Percentiles rank a stretch among this genome's conserved stretches.
phyloP scores from a whole-genome alignment of 2,797 vertebrate species.

The Tapirus indicus region DNA sequence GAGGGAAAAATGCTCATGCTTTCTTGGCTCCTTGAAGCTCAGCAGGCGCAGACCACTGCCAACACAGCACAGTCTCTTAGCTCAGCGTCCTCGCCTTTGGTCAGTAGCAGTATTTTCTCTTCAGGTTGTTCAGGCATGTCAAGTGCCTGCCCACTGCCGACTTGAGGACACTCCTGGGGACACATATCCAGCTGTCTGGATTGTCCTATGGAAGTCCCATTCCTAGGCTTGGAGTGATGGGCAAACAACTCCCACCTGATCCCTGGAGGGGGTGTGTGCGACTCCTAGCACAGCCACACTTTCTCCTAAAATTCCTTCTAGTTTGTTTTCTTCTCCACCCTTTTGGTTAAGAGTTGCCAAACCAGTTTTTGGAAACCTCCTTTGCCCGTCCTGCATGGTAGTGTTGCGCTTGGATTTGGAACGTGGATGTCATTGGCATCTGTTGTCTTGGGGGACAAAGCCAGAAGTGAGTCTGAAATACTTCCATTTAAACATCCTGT shows the following conservation, averaged over 20 bases:
- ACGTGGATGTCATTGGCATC: not conserved
- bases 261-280: not conserved
- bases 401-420: not conserved
- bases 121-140: not conserved
- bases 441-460: not conserved
- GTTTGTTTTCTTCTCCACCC: not conserved
- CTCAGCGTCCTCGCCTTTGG: not conserved
- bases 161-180: not conserved
- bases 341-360: slow-evolving; percentile 7
- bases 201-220: not conserved
- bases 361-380: not conserved
- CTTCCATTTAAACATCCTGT: slow-evolving; percentile 12
- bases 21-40: not conserved
- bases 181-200: not conserved
- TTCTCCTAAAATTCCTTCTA: not conserved
- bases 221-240: not conserved
- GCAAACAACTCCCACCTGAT: not conserved
- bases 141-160: not conserved
- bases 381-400: not conserved
- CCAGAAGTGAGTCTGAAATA: not conserved
- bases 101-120: not conserved
- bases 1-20: not conserved
- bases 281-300: not conserved
- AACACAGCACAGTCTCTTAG: not conserved
- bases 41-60: not conserved